A percentile compares a stretch with the other conserved stretches of the same genome.
These are phyloP conservation scores for Antennarius striatus DNA, from an alignment of 2,113 vertebrate species.

Conservation along the genomic window DNA sequence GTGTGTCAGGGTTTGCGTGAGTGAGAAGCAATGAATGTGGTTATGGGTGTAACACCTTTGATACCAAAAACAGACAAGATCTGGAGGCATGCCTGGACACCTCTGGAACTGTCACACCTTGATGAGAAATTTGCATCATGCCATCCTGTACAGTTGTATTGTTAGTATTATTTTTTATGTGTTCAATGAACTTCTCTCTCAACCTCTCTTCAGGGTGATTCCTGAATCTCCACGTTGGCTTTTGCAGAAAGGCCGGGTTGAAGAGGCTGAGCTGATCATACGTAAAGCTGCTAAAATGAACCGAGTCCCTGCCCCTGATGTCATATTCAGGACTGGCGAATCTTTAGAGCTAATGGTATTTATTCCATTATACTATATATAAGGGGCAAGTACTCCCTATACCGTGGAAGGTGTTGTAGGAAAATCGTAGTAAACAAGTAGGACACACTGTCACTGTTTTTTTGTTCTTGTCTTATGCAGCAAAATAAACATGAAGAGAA, in stretches of 20 bases:
- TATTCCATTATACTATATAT: not conserved
- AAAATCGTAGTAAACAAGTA: not conserved
- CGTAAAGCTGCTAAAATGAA: constrained; percentile 51
- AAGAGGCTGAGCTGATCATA: constrained; percentile 60
- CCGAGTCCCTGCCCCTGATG: constrained; percentile 15
- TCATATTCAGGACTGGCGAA: constrained; percentile 33
- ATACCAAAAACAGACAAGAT: no score
- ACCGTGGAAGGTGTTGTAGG: not conserved
- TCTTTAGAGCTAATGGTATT: constrained; percentile 29
- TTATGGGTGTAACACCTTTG: no score
- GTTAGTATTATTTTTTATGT: no score
- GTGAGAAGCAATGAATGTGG: no score
- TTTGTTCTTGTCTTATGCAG: constrained; percentile 29
- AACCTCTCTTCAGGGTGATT: constrained; percentile 51
- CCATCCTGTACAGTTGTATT: no score
- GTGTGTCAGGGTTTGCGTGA: no score
- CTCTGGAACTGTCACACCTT: no score
- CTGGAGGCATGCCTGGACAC: no score
- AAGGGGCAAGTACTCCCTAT: not conserved
- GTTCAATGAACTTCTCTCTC: not conserved
- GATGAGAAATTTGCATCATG: no score
- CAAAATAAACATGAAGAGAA: constrained; percentile 7
- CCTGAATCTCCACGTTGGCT: constrained; percentile 70
- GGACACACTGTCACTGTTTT: not conserved
- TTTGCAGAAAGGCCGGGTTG: constrained; percentile 53